These are phyloP conservation scores for Tympanoctomys barrerae DNA, from an alignment of 2,797 vertebrate genomes.

Conservation along the genomic window DNA sequence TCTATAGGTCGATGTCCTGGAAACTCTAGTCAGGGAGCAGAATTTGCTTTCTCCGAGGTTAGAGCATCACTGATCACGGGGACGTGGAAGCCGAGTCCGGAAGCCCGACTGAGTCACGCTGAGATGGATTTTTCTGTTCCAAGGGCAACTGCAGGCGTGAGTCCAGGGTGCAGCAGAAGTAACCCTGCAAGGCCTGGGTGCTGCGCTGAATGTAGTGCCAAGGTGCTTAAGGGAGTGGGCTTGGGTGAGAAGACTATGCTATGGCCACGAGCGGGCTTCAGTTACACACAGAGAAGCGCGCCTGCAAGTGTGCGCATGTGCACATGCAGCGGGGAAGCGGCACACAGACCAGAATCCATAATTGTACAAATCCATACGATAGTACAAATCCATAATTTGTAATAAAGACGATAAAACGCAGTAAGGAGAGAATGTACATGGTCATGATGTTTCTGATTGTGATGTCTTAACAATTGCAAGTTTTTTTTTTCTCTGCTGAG, in stretches of 20 bases:
- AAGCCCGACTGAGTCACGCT: neutral
- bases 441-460: neutral
- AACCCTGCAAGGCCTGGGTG: neutral
- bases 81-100: rapidly evolving
- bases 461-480: neutral
- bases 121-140: neutral
- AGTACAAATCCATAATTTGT: neutral
- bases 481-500: too few species aligned
- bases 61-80: neutral
- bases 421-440: neutral
- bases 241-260: neutral
- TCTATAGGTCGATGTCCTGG: neutral
- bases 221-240: neutral
- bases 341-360: too few species aligned
- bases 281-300: neutral
- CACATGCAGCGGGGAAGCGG: too few species aligned
- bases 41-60: neutral
- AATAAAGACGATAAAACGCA: neutral
- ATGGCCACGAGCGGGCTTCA: neutral
- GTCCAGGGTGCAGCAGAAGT: neutral
- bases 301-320: neutral
- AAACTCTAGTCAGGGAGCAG: neutral
- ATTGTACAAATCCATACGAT: too few species aligned
- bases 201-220: neutral
- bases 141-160: neutral